phyloP scores from a whole-genome alignment of 2,113 vertebrate species.

The Clupea harengus region DNA sequence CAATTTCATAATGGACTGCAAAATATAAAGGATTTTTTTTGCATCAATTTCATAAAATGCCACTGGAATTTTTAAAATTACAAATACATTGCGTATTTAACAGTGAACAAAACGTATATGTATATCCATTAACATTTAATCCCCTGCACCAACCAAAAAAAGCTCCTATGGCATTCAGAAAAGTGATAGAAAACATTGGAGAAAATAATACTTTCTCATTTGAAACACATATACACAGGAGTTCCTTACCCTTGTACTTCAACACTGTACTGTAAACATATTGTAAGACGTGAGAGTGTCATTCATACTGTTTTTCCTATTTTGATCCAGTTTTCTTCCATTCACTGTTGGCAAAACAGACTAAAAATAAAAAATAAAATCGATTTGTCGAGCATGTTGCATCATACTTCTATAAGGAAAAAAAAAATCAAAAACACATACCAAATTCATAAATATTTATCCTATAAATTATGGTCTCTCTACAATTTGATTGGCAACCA shows the following conservation, averaged over 20 bases:
- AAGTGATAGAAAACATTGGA: slow-evolving; percentile 80
- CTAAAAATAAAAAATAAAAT: background rate
- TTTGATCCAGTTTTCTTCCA: slow-evolving; percentile 34
- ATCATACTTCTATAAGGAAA: background rate
- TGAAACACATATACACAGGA: slow-evolving; percentile 96
- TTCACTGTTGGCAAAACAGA: background rate
- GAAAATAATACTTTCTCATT: slow-evolving; percentile 86
- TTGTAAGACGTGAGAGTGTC: slow-evolving; percentile 93
- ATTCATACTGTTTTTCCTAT: slow-evolving; percentile 62
- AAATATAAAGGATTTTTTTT: slow-evolving; percentile 87
- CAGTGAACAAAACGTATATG: slow-evolving; percentile 93
- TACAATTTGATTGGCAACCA: slow-evolving; percentile 19
- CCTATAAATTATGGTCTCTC: slow-evolving; percentile 11
- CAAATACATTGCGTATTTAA: slow-evolving; percentile 93
- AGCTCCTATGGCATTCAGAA: slow-evolving; percentile 86
- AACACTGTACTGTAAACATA: slow-evolving; percentile 99
- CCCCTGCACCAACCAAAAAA: slow-evolving; percentile 87
- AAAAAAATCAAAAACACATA: slow-evolving; percentile 35
- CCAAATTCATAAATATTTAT: slow-evolving; percentile 36
- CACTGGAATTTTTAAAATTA: slow-evolving; percentile 91
- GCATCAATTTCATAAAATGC: slow-evolving; percentile 90
- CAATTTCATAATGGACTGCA: slow-evolving; percentile 87
- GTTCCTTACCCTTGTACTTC: slow-evolving; percentile 97
- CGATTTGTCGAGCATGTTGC: background rate
- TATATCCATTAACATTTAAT: slow-evolving; percentile 82